phyloP scores from a whole-genome alignment of 2,113 vertebrate genomes.

The Willisornis vidua region DNA sequence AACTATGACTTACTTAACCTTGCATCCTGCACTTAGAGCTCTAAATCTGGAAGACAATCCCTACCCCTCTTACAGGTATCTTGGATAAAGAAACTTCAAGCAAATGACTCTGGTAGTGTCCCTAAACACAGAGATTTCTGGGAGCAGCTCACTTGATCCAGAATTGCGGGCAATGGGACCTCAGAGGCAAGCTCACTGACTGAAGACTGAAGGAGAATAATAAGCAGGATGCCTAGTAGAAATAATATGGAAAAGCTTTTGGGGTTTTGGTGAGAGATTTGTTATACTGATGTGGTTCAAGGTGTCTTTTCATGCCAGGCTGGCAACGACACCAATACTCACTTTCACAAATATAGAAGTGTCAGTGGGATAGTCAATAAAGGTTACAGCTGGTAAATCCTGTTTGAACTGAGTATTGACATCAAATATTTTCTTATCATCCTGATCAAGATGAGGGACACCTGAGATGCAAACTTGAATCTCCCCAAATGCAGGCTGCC shows the following conservation, averaged over 20 bases:
- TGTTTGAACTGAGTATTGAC: neutral
- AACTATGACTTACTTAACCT: neutral
- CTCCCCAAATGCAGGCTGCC: neutral
- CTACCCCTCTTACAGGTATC: neutral
- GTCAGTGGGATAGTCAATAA: neutral
- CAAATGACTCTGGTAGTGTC: neutral
- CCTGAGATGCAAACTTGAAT: neutral
- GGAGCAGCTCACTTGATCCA: neutral
- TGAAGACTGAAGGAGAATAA: neutral
- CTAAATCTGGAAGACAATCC: neutral
- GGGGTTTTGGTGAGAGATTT: neutral
- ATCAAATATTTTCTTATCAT: neutral
- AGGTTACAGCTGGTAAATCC: neutral
- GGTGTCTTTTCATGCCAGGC: neutral
- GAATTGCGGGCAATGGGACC: neutral
- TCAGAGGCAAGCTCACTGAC: neutral
- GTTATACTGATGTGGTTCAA: neutral
- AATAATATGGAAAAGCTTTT: neutral
- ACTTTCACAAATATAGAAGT: neutral
- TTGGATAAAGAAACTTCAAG: neutral
- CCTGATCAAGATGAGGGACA: neutral
- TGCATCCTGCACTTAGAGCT: neutral
- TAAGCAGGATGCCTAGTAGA: neutral
- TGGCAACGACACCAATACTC: neutral
- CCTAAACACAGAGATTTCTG: neutral